A percentile compares a stretch with the other conserved stretches of the same genome.
Evolutionary conservation across 2,888 invertebrate genomes (phyloP).

Genomic region (Ceraclea dissimilis): DNA sequence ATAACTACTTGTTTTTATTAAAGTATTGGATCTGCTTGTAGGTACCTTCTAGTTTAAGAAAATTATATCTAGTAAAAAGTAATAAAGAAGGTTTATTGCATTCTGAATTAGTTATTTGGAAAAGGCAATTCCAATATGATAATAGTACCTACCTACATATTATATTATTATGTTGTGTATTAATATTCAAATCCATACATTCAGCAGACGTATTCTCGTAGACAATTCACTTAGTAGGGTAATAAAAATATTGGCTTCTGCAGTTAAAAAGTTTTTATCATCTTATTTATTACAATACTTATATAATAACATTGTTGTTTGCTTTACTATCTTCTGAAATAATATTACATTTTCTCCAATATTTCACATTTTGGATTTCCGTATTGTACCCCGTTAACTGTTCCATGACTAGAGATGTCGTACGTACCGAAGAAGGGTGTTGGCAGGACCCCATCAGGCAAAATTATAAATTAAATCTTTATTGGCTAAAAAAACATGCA

Average conservation of each 20-base stretch:
- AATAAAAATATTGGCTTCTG: conserved; percentile 21
- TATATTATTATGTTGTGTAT: background rate
- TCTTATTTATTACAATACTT: conserved; percentile 23
- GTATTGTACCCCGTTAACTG: conserved; percentile 3
- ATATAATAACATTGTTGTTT: conserved; percentile 17
- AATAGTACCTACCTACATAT: too few species aligned
- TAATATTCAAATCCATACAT: background rate
- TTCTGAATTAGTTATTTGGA: background rate
- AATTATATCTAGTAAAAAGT: background rate
- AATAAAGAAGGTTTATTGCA: background rate
- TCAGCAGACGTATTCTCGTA: background rate
- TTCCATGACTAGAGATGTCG: too few species aligned
- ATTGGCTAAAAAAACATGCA: too few species aligned
- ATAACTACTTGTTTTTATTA: too few species aligned
- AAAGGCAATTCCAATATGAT: background rate
- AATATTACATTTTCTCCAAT: conserved; percentile 15
- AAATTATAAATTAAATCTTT: too few species aligned
- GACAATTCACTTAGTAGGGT: conserved; percentile 21
- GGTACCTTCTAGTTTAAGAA: too few species aligned
- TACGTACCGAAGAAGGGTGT: too few species aligned
- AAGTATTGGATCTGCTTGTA: too few species aligned
- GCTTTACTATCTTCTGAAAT: background rate
- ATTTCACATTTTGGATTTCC: conserved; percentile 5
- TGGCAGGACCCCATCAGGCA: too few species aligned
- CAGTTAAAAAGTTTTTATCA: conserved; percentile 26